phyloP scores from a whole-genome alignment of 2,113 vertebrate species.

The Paradisaea rubra region DNA sequence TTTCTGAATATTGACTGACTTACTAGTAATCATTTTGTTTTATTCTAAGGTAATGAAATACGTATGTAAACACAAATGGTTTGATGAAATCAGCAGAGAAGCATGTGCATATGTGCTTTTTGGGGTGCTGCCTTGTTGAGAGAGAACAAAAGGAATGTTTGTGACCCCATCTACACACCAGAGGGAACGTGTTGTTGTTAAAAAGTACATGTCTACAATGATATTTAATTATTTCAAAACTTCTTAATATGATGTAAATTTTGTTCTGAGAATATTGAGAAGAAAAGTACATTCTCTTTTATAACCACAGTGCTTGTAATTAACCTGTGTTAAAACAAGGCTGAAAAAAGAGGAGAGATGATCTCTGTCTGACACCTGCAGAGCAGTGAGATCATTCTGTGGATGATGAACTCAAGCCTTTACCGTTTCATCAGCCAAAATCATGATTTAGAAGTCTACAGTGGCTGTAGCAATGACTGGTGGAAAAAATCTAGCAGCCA shows the following conservation, averaged over 20 bases:
- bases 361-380: not conserved
- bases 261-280: not conserved
- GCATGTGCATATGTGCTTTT: accelerated
- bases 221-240: not conserved
- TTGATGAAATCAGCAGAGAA: not conserved
- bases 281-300: not conserved
- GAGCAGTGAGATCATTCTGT: not conserved
- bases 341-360: not conserved
- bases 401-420: not conserved
- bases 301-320: not conserved
- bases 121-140: not conserved
- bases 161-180: not conserved
- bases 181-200: not conserved
- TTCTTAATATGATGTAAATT: not conserved
- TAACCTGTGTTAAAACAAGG: not conserved
- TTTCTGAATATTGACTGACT: not conserved
- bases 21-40: not conserved
- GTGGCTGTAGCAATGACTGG: not conserved
- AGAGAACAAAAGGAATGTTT: not conserved
- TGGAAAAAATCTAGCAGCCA: not conserved
- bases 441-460: not conserved
- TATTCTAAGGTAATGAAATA: not conserved
- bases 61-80: not conserved
- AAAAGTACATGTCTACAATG: not conserved
- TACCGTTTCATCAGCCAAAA: not conserved